These are phyloP conservation scores for Drusus annulatus DNA, from an alignment of 1,140 invertebrate species.

Conservation along the genomic window DNA sequence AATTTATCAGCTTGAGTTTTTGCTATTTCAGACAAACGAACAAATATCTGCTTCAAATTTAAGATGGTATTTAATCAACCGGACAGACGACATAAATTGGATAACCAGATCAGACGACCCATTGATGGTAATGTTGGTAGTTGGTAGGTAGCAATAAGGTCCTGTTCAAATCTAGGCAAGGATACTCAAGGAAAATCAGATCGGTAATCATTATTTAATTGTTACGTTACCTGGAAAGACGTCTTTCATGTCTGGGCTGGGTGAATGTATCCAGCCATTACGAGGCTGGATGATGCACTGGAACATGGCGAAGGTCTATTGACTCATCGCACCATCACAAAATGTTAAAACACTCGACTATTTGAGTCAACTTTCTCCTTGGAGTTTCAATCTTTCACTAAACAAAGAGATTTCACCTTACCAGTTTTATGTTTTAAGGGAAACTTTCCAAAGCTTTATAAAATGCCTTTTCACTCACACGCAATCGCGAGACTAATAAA, in stretches of 20 bases:
- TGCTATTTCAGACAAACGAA: too few relatives aligned
- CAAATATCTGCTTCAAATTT: too few relatives aligned
- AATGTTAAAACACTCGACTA: slow-evolving; percentile 11
- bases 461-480: neutral
- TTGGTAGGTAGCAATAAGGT: neutral
- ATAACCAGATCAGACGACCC: neutral
- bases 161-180: neutral
- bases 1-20: too few relatives aligned
- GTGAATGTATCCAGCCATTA: slow-evolving; percentile 82
- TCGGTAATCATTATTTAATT: neutral
- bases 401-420: neutral
- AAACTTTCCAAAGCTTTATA: neutral
- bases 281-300: slow-evolving; percentile 87
- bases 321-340: slow-evolving; percentile 12
- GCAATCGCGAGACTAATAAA: slow-evolving; percentile 2
- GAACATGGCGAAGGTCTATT: slow-evolving; percentile 74
- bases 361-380: neutral
- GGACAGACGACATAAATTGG: slow-evolving; percentile 13
- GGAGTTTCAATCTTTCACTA: neutral
- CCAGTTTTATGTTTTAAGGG: neutral
- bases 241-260: slow-evolving; percentile 81
- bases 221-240: slow-evolving; percentile 80
- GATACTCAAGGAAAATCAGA: too few relatives aligned
- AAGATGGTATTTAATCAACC: neutral
- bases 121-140: slow-evolving; percentile 15